Base-by-base conservation (phyloP, 2,888 invertebrate species). In the Antheraea assamensis region DNA sequence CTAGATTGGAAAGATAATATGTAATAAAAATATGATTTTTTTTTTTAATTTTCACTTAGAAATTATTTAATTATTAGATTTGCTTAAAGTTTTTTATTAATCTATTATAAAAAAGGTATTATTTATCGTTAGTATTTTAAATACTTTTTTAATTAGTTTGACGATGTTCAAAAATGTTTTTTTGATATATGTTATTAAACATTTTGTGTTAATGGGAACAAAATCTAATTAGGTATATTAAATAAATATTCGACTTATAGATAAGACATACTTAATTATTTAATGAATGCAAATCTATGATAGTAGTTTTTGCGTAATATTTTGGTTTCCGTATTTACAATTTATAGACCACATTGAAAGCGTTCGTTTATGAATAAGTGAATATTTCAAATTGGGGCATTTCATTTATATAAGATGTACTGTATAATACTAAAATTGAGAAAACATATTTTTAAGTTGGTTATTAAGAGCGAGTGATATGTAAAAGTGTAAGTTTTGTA, bases 401-500 rank as follows among this genome's bases (percentile, higher is more conserved):
- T 68, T 68, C 68, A 21, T 3, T 66, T 21, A 21, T 35, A 24
- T 10, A 58, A 58, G 13, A 10, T 24, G 24, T 68, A 68, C n/a
- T 68, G n/a, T 64, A 35, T 68, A 68, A n/a, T n/a, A 68, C 8
- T 58, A 58, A 71, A 74, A 70, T 70, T 75, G 76, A 78, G 73
- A 73, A 49, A 74, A 74, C 58, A 77, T 76, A 78, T 78, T 75
- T 78, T 82, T 78, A 74, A 78, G 79, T 82, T 78, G 35, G 52
- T 74, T 76, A 13, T 35, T 70, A 68, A 72, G 31, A 49, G 64
- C 21, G 58, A 58, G 24, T 58, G 61, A 30, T 64, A 64, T 35
- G 35, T 68, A 35, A 77, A 77, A 71, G 73, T 74, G 71, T 78
- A 77, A 75, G 76, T 78, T 79, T 77, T 76, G 78, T 81, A 81